Evolutionary conservation across 2,113 vertebrate species (phyloP).

Genomic region (Elephantulus edwardii): DNA sequence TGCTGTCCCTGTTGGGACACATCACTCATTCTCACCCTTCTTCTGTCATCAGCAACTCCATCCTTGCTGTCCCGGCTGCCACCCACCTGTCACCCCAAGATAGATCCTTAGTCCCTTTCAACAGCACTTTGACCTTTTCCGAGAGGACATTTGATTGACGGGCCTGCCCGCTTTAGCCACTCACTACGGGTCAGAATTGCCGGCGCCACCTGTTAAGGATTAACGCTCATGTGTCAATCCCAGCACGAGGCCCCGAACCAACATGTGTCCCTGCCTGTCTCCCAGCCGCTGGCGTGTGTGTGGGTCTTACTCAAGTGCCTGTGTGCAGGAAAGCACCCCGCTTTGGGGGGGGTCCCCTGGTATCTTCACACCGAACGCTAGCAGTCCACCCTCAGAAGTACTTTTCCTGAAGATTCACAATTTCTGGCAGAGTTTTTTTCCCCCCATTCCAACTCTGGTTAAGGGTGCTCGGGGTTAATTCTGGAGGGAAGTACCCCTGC

Average conservation of each 20-base stretch:
- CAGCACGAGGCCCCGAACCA: conserved; percentile 1
- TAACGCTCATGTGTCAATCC: conserved; percentile 57
- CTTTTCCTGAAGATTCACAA: neutral
- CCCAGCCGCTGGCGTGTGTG: neutral
- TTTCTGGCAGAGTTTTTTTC: neutral
- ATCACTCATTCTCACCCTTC: neutral
- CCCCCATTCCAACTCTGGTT: fast-evolving
- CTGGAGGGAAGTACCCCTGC: neutral
- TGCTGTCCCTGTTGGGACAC: neutral
- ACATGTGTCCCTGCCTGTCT: conserved; percentile 72
- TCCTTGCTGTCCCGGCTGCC: conserved; percentile 56
- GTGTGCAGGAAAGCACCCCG: neutral
- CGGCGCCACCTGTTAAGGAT: conserved; percentile 73
- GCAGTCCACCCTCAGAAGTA: neutral
- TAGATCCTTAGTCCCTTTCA: conserved; percentile 67
- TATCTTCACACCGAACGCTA: neutral
- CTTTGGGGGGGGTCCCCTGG: neutral
- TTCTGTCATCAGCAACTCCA: conserved; percentile 47
- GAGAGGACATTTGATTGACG: conserved; percentile 71
- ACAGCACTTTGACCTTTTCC: conserved; percentile 72
- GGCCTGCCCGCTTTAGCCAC: conserved; percentile 48
- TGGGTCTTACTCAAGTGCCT: neutral
- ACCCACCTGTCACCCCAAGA: conserved; percentile 79
- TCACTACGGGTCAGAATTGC: conserved; percentile 17
- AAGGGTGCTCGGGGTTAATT: neutral